Percentiles rank a stretch among this genome's conserved stretches.
Evolutionary conservation across 1,140 invertebrate species (phyloP).

Genomic region (Lordiphosa mommai): DNA sequence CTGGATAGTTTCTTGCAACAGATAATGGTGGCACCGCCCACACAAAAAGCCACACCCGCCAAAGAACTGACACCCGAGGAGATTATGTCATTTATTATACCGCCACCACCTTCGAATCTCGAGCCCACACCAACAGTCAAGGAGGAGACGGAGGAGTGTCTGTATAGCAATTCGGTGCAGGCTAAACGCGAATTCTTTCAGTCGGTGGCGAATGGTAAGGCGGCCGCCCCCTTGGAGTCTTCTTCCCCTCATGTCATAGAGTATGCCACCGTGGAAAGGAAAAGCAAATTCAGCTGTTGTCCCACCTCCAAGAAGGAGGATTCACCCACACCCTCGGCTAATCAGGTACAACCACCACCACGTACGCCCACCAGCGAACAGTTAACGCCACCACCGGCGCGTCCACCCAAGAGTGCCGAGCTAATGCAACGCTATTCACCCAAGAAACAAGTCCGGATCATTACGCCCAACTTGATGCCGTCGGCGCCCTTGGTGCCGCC

Average conservation of each 20-base stretch:
- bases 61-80: slow-evolving; percentile 88
- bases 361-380: slow-evolving; percentile 80
- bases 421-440: slow-evolving; percentile 72
- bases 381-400: slow-evolving; percentile 80
- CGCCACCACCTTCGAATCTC: slow-evolving; percentile 84
- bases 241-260: slow-evolving; percentile 83
- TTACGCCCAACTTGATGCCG: slow-evolving; percentile 20
- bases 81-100: slow-evolving; percentile 90
- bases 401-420: slow-evolving; percentile 83
- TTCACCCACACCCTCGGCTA: neutral
- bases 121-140: slow-evolving; percentile 21
- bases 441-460: slow-evolving; percentile 72
- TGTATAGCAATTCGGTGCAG: slow-evolving; percentile 73
- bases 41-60: slow-evolving; percentile 85
- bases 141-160: slow-evolving; percentile 34
- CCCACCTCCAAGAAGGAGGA: slow-evolving; percentile 81
- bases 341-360: slow-evolving; percentile 80
- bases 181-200: slow-evolving; percentile 66
- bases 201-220: slow-evolving; percentile 44
- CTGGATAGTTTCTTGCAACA: slow-evolving; percentile 91
- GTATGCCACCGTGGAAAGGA: slow-evolving; percentile 85
- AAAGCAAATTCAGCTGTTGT: slow-evolving; percentile 85
- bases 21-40: slow-evolving; percentile 89
- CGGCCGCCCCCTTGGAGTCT: too few species aligned
- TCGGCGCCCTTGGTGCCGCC: slow-evolving; percentile 76